phyloP scores from a whole-genome alignment of 2,113 vertebrate species.

The Pandion haliaetus region DNA sequence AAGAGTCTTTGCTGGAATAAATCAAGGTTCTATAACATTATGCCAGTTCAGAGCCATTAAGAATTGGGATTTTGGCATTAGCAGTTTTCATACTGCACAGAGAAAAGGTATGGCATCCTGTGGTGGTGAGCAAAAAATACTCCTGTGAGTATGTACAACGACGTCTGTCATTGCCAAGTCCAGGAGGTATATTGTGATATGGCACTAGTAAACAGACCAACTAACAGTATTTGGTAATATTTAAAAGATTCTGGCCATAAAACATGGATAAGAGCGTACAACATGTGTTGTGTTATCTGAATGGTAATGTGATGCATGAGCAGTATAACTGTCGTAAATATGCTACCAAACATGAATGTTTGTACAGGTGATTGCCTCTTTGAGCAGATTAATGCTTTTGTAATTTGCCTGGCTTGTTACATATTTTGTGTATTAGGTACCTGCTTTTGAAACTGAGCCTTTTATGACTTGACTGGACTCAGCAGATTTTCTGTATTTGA shows the following conservation, averaged over 20 bases:
- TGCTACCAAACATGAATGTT: neutral
- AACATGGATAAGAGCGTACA: neutral
- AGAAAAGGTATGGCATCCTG: neutral
- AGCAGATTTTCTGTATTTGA: slow-evolving; percentile 71
- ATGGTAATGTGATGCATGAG: neutral
- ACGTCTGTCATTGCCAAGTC: neutral
- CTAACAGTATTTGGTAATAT: neutral
- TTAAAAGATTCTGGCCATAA: neutral
- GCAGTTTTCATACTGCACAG: neutral
- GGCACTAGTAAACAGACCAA: neutral
- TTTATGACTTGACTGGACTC: neutral
- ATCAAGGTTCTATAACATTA: neutral
- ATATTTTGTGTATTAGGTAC: neutral
- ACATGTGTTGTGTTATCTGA: neutral
- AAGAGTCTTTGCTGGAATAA: neutral
- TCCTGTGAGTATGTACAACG: neutral
- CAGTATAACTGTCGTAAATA: neutral
- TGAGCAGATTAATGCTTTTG: neutral
- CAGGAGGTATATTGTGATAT: neutral
- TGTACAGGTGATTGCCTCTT: neutral
- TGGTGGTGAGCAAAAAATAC: neutral
- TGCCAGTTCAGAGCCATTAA: neutral
- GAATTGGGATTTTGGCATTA: neutral
- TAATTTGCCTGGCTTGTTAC: neutral
- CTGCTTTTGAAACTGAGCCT: neutral